Evolutionary conservation across 2,888 invertebrate species (phyloP).

Genomic region (Rhingia rostrata): DNA sequence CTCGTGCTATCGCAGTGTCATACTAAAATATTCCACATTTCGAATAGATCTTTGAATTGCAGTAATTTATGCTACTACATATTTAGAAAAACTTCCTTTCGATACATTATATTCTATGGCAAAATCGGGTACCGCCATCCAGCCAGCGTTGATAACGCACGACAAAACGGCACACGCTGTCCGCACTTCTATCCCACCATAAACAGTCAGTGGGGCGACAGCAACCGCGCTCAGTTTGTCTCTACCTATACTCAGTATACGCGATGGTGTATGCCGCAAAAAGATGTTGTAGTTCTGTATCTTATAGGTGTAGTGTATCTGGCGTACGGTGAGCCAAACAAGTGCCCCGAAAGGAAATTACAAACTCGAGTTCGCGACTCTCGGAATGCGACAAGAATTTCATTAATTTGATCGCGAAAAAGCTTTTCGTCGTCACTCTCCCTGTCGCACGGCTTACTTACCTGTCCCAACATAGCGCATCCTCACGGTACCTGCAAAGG

Average conservation of each 20-base stretch:
- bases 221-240: slow-evolving; percentile 38
- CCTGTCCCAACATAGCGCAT: slow-evolving; percentile 95
- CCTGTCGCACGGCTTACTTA: slow-evolving; percentile 82
- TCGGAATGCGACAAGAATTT: slow-evolving; percentile 73
- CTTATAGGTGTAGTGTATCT: slow-evolving; percentile 39
- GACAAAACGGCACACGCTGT: slow-evolving; percentile 77
- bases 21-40: slow-evolving; percentile 47
- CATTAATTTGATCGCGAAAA: slow-evolving; percentile 69
- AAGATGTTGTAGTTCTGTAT: slow-evolving; percentile 68
- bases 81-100: slow-evolving; percentile 61
- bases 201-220: slow-evolving; percentile 68
- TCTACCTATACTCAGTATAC: slow-evolving; percentile 25
- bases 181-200: slow-evolving; percentile 75
- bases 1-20: slow-evolving; percentile 1
- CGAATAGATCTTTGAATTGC: slow-evolving; percentile 57
- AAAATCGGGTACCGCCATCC: slow-evolving; percentile 45
- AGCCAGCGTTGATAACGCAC: slow-evolving; percentile 65
- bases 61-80: slow-evolving; percentile 67
- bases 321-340: slow-evolving; percentile 42
- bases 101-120: not conserved
- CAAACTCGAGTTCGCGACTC: slow-evolving; percentile 67
- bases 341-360: slow-evolving; percentile 72
- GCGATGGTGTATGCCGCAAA: slow-evolving; percentile 53
- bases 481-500: slow-evolving; percentile 92
- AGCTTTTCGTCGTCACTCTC: slow-evolving; percentile 63